Evolutionary conservation across 2,888 invertebrate species (phyloP), one percentile per base, ranked within the genome.

Genomic region (Archips xylosteana): DNA sequence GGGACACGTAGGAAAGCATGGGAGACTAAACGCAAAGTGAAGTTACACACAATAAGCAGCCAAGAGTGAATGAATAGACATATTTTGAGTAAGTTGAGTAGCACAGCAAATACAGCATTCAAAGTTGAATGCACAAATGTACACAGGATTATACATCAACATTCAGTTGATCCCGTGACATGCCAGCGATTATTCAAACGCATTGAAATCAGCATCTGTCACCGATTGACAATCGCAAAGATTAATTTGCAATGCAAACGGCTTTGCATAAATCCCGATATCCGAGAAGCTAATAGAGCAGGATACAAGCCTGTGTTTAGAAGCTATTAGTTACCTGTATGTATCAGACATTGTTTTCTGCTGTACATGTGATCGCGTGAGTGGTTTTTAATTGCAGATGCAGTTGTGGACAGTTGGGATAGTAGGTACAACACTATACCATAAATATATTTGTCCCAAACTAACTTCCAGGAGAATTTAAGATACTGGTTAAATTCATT

Each of bases 221-320:
- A 82, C 82, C 82, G 86, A 86, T 86, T 84, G 85, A 83, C 85
- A 82, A 85, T 88, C 85, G 82, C 76, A 74, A 76, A 82, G 82
- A 87, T 87, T 83, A 82, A 90, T 91, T 90, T 90, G 87, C 88
- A 90, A 90, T 78, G 81, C 81, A 81, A 85, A 85, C 84, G 77
- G 87, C 82, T 87, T 86, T 85, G 83, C 85, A 87, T 88, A 87
- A 89, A 89, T 87, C 81, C 80, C 74, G 78, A 81, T 78, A 82
- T 80, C 79, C 82, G 80, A 84, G 78, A 78, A 79, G 80, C 84
- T 82, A 86, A 86, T 86, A 84, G 83, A 82, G 79, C 77, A 32
- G 10, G 34, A 12, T 57, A 39, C 64, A 10, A 4, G 6, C 15
- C 64, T 59, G 59, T 59, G 57, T 67, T 57, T 67, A 57, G 45